Evolutionary conservation across 2,113 vertebrate genomes (phyloP), one percentile per base, ranked within the genome.

Genomic region (Xiphophorus maculatus): DNA sequence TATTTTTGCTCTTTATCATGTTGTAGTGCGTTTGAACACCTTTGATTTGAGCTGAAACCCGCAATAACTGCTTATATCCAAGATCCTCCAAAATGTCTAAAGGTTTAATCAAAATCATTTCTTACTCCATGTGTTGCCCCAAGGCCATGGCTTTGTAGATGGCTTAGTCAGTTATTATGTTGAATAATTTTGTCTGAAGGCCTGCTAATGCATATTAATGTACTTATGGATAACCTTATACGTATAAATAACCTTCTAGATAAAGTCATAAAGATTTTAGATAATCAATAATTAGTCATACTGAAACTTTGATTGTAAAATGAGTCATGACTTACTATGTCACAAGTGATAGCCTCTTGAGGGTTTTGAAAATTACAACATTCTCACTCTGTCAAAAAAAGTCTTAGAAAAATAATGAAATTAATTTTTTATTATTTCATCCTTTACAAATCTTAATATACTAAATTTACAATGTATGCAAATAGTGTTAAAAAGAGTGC

Each of bases 401-500:
- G 5, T 7, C 17, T 2, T 8, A 8, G 17, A 22, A 54, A 51
- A 51, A 51, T 17, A 22, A 54, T 54, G 14, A 6, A 25, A 8
- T 54, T 9, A 3, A 25, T 54, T 19, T 54, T 1, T 25, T 25
- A 54, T 54, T 25, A 17, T 9, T 54, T 8, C 10, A 25, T 58
- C 8, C 9, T 58, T 58, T 58, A 54, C 25, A 22, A 1, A n/a
- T 19, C 22, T 58, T 58, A 58, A n/a, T 4, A 10, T 58, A n/a
- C 51, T n/a, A 7, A n/a, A 58, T 25, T 11, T 11, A 11, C 19
- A 58, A 58, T 35, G 17, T 66, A 51, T 82, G 70, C 37, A 73
- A 69, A 68, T 19, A 15, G 61, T 33, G 67, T 73, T 67, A 40
- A 70, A 61, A 48, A 62, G 63, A 28, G 61, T 25, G n/a, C 64